Conservation (phyloP, 2,888 invertebrate species). For the Lutraria lutraria region DNA sequence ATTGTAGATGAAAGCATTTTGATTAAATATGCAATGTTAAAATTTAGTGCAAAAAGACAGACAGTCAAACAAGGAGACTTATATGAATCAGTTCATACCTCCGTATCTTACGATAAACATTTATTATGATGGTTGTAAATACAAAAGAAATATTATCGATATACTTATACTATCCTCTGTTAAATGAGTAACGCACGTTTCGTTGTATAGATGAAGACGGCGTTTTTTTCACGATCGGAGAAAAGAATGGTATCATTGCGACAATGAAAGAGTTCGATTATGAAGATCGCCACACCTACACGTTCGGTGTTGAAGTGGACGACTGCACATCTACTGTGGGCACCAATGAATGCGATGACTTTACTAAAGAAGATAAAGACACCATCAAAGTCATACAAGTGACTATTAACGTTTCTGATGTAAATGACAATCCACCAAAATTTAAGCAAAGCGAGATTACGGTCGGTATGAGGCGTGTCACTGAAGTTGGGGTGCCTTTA, state of each 20-base stretch:
- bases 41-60: too few relatives aligned
- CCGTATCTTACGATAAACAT: too few relatives aligned
- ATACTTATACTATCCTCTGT: too few relatives aligned
- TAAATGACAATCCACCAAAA: conserved; percentile 62
- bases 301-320: conserved; percentile 35
- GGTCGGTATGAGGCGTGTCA: conserved; percentile 60
- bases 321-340: conserved; percentile 45
- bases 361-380: neutral
- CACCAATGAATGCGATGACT: conserved; percentile 27
- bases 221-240: conserved; percentile 17
- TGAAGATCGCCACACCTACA: conserved; percentile 27
- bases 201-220: neutral
- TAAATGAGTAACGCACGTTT: too few relatives aligned
- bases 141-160: too few relatives aligned
- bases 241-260: conserved; percentile 29
- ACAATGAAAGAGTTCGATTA: conserved; percentile 31
- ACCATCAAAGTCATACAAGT: neutral
- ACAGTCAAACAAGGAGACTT: too few relatives aligned
- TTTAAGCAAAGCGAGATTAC: conserved; percentile 46
- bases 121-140: too few relatives aligned
- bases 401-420: conserved; percentile 40
- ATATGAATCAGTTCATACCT: too few relatives aligned
- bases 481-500: conserved; percentile 43
- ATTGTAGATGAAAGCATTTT: too few relatives aligned
- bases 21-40: too few relatives aligned